Base-by-base conservation (phyloP, 2,113 vertebrate species). In the Brachypodius melanocephalos region DNA sequence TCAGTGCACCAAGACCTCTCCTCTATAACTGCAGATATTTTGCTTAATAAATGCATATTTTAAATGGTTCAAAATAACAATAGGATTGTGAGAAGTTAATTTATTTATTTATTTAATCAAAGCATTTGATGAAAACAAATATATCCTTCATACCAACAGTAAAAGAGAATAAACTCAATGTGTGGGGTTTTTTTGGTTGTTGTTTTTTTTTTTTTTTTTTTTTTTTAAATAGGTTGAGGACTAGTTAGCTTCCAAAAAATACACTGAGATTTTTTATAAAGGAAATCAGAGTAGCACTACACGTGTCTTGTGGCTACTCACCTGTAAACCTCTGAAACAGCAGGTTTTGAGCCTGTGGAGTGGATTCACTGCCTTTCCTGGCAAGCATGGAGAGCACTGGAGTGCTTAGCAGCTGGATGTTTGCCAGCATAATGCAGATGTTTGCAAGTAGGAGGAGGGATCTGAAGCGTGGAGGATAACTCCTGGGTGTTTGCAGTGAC, bases 321-420 rank as follows among this genome's bases (percentile, higher is more conserved):
- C 22, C 48, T 0, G 0, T 34, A 65, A 81, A 48, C 19, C 16
- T 49, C 3, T 3, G 3, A 20, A 89, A 21, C 2, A 1, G 5
- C 4, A 17, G n/a, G 45, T 9, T 85, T 82, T 74, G 75, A 8
- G 6, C 22, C 45, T 34, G 34, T 54, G 12, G 9, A 0, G 1
- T 25, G 32, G 17, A 25, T 61, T 73, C 36, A 4, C 4, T 18
- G 14, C 43, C 34, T 49, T 61, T 85, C 16, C 2, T 17, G 24
- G 40, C 36, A 15, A 32, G 52, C 57, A 8, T 3, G 8, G 38
- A 63, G 18, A 74, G 43, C 43, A 14, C 12, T 6, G 6, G 11
- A 46, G 24, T 2, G 1, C 38, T 74, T 65, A 42, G 43, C 9
- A 69, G 24, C 51, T 89, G 93, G 77, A 16, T 29, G 28, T 18